Conservation (phyloP, 2,113 vertebrate genomes). For the Tachuris rubrigastra region DNA sequence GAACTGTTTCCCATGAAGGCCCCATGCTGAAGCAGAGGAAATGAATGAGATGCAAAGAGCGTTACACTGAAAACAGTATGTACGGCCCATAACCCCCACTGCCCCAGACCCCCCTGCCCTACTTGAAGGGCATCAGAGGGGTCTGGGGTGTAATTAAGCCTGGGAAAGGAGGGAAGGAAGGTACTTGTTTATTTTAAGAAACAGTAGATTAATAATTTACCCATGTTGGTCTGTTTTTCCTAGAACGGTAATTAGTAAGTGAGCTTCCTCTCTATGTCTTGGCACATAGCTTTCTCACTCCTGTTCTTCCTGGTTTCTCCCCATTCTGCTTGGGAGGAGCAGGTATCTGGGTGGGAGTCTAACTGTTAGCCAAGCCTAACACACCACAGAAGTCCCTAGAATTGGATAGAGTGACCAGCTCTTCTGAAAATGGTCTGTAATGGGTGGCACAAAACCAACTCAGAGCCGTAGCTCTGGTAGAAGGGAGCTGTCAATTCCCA, state of each 20-base stretch:
- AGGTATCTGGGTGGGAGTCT: not conserved
- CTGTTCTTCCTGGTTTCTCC: not conserved
- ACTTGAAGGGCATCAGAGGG: not conserved
- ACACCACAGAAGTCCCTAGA: not conserved
- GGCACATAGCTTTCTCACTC: not conserved
- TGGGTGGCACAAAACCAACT: not conserved
- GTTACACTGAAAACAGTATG: not conserved
- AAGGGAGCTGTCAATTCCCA: not conserved
- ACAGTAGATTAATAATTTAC: not conserved
- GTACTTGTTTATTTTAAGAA: not conserved
- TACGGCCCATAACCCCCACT: not conserved
- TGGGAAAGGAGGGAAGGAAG: not conserved
- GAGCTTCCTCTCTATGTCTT: not conserved
- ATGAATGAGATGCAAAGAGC: not conserved
- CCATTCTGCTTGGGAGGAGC: not conserved
- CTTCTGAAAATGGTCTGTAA: not conserved
- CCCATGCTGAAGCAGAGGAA: not conserved
- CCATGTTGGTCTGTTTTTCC: not conserved
- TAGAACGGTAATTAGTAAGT: not conserved
- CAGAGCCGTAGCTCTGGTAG: not conserved
- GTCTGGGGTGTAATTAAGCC: not conserved
- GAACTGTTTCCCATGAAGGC: not conserved
- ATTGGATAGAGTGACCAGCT: rapidly evolving
- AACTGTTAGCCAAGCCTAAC: not conserved
- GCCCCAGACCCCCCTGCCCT: rapidly evolving